These are phyloP conservation scores for Alligator sinensis DNA, from an alignment of 2,113 vertebrate genomes.

Conservation along the genomic window DNA sequence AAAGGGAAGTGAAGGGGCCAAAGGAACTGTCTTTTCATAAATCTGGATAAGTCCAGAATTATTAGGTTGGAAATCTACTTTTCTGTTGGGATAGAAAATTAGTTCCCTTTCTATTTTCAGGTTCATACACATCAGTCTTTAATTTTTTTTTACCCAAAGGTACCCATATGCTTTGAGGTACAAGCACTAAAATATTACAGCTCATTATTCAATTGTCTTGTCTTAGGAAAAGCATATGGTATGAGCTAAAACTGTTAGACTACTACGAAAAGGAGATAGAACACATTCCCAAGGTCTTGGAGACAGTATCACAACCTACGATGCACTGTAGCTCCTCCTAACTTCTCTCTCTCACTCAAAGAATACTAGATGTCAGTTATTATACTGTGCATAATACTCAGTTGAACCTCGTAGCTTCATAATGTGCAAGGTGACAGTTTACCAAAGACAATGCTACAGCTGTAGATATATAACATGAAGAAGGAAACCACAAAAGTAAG, in stretches of 20 bases:
- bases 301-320: background rate
- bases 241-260: background rate
- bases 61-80: background rate
- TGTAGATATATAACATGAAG: background rate
- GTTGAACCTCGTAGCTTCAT: background rate
- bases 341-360: background rate
- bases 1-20: background rate
- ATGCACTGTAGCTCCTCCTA: background rate
- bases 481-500: background rate
- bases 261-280: background rate
- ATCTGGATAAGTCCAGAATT: fast-evolving
- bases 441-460: background rate
- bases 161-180: background rate
- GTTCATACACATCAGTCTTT: background rate
- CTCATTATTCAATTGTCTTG: background rate
- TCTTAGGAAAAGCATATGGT: background rate
- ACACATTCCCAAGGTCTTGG: background rate
- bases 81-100: background rate
- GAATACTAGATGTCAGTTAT: background rate
- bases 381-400: background rate
- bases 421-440: background rate
- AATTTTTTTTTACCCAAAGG: background rate
- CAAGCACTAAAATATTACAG: background rate
- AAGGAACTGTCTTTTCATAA: background rate
- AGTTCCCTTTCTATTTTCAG: background rate